Conservation (phyloP, 2,113 vertebrate genomes). For the Egretta garzetta region DNA sequence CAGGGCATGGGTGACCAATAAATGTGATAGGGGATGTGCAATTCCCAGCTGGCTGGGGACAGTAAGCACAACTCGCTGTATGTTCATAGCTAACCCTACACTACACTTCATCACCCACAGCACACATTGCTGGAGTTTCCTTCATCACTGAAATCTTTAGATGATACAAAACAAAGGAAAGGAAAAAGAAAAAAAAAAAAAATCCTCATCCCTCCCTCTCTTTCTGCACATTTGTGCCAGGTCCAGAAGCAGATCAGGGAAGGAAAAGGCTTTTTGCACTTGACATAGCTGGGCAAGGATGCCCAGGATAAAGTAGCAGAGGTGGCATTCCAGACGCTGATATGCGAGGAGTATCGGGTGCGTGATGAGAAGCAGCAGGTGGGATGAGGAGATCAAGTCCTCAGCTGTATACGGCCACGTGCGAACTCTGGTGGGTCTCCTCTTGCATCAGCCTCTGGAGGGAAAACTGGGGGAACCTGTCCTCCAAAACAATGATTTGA, state of each 20-base stretch:
- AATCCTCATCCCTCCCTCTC: not conserved
- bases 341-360: not conserved
- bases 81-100: not conserved
- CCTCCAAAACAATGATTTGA: not conserved
- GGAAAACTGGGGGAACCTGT: not conserved
- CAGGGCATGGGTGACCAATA: not conserved
- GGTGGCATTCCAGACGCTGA: not conserved
- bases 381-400: not conserved
- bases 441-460: slow-evolving; percentile 5
- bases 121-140: not conserved
- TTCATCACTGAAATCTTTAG: not conserved
- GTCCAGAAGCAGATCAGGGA: not conserved
- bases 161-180: not conserved
- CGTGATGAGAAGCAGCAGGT: slow-evolving; percentile 47
- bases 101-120: not conserved
- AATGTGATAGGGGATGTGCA: not conserved
- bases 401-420: not conserved
- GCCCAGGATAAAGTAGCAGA: slow-evolving; percentile 16
- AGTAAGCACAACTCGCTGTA: not conserved
- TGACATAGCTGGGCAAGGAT: slow-evolving; percentile 12
- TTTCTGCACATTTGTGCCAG: not conserved
- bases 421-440: not conserved
- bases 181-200: not conserved
- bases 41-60: not conserved
- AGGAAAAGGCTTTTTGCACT: not conserved